These are phyloP conservation scores for Drosophila maculinotata DNA, from an alignment of 2,888 invertebrate species.

Conservation along the genomic window DNA sequence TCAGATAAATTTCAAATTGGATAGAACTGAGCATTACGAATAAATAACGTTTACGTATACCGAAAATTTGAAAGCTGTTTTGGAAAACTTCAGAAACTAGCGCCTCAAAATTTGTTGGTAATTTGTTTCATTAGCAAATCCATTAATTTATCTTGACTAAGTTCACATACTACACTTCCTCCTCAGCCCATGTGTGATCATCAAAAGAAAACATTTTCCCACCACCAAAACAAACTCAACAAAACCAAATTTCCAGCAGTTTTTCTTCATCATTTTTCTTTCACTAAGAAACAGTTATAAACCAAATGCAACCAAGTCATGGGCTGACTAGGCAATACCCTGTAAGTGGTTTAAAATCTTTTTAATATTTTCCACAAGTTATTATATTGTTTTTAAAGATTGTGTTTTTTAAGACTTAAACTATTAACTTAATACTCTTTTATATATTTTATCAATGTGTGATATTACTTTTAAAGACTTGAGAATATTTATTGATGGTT, in stretches of 20 bases:
- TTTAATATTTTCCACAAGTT: too few species aligned
- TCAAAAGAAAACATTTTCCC: slow-evolving; percentile 72
- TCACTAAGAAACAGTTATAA: slow-evolving; percentile 30
- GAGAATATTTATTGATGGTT: neutral
- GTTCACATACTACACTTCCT: slow-evolving; percentile 22
- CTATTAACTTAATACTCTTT: too few species aligned
- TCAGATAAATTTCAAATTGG: slow-evolving; percentile 14
- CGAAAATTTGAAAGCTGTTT: neutral
- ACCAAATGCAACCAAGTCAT: neutral
- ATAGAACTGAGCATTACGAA: too few species aligned
- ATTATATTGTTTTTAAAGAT: too few species aligned
- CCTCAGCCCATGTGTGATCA: slow-evolving; percentile 17
- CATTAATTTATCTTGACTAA: slow-evolving; percentile 51
- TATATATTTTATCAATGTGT: too few species aligned
- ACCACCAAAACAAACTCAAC: slow-evolving; percentile 47
- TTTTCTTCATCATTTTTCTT: slow-evolving; percentile 24
- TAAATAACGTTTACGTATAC: too few species aligned
- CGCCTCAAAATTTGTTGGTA: slow-evolving; percentile 44
- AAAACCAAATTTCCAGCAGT: slow-evolving; percentile 53
- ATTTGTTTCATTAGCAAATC: slow-evolving; percentile 57
- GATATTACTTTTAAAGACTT: neutral
- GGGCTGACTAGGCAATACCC: slow-evolving; percentile 33
- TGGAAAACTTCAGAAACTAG: neutral
- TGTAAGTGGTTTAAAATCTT: neutral
- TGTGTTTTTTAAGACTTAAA: too few species aligned